These are phyloP conservation scores for Ooceraea biroi DNA, from an alignment of 1,140 invertebrate genomes.

Conservation along the genomic window DNA sequence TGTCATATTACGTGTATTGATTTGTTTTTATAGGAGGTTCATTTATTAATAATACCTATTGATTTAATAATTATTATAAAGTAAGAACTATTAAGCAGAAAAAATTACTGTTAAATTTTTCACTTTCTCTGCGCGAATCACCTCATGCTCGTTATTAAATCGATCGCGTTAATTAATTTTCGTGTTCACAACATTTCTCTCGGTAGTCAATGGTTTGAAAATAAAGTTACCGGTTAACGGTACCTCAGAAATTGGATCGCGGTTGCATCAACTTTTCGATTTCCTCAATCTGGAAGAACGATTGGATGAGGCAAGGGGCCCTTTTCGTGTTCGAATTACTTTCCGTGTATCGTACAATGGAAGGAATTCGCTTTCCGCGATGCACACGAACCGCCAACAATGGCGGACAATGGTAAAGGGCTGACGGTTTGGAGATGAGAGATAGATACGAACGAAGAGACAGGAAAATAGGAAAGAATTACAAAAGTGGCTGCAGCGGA, in stretches of 20 bases:
- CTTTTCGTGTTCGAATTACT: slow-evolving; percentile 72
- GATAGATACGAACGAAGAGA: slow-evolving; percentile 62
- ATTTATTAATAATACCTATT: neutral
- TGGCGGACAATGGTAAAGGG: slow-evolving; percentile 69
- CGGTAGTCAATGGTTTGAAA: slow-evolving; percentile 43
- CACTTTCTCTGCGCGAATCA: neutral
- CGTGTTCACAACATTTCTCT: slow-evolving; percentile 34
- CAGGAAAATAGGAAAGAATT: slow-evolving; percentile 71
- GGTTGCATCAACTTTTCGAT: slow-evolving; percentile 67
- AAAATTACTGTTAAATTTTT: neutral
- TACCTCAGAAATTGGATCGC: slow-evolving; percentile 60
- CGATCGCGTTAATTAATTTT: slow-evolving; percentile 44
- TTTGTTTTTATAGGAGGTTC: neutral
- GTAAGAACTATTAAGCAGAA: neutral
- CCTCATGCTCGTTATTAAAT: neutral
- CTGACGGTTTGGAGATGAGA: slow-evolving; percentile 53
- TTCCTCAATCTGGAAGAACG: slow-evolving; percentile 66
- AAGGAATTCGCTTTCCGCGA: slow-evolving; percentile 70
- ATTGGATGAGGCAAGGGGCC: slow-evolving; percentile 52
- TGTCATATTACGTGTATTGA: neutral
- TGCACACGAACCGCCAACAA: slow-evolving; percentile 65
- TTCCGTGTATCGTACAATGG: slow-evolving; percentile 68
- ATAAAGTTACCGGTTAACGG: slow-evolving; percentile 61
- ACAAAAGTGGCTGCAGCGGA: slow-evolving; percentile 66
- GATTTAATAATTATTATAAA: slow-evolving; percentile 2